phyloP scores from a whole-genome alignment of 2,888 invertebrate species.

The Xylophagus ater region DNA sequence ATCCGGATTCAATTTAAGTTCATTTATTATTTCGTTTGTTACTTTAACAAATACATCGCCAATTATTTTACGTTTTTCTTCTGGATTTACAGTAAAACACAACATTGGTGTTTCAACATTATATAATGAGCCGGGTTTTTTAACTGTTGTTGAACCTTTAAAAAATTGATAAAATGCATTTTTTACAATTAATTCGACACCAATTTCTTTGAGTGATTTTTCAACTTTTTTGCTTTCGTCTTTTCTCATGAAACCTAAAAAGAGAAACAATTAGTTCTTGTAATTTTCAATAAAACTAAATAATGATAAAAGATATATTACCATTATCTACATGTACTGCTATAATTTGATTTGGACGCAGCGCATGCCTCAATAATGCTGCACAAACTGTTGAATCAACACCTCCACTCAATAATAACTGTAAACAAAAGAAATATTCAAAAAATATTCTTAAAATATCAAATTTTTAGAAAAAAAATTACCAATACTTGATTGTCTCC shows the following conservation, averaged over 20 bases:
- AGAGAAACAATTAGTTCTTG: conserved; percentile 3
- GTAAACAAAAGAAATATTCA: conserved; percentile 21
- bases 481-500: conserved; percentile 89
- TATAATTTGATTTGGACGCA: conserved; percentile 82
- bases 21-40: conserved; percentile 78
- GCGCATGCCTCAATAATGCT: conserved; percentile 81
- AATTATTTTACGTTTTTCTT: conserved; percentile 96
- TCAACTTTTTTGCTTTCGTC: conserved; percentile 85
- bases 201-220: conserved; percentile 68
- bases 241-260: conserved; percentile 78
- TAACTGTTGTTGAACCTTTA: conserved; percentile 73
- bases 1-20: conserved; percentile 80
- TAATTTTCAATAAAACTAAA: neutral
- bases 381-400: conserved; percentile 99
- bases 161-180: conserved; percentile 61
- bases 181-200: conserved; percentile 68
- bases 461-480: conserved; percentile 22
- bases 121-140: conserved; percentile 45
- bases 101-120: conserved; percentile 63
- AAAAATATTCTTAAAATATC: neutral
- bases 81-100: conserved; percentile 80
- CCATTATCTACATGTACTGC: conserved; percentile 98
- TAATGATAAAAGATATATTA: conserved; percentile 22
- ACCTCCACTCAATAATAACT: conserved; percentile 92
- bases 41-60: conserved; percentile 96